Conservation (phyloP, 1,140 invertebrate genomes). For the Drosophila quadrilineata region DNA sequence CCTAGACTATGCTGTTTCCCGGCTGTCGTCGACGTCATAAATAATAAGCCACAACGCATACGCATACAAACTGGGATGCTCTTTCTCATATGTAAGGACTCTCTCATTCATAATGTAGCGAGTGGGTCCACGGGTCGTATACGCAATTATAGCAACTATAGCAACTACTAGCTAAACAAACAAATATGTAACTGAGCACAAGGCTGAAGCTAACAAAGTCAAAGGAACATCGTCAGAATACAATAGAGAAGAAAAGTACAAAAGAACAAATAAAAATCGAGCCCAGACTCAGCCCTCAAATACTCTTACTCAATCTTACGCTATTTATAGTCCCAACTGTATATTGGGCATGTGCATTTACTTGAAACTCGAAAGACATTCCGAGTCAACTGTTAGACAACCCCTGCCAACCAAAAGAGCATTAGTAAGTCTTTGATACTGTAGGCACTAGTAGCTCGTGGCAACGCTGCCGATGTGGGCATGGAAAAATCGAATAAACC, state of each 20-base stretch:
- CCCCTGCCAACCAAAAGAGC: no score
- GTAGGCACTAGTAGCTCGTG: conserved; percentile 24
- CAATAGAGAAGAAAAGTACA: conserved; percentile 36
- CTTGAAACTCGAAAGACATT: neutral
- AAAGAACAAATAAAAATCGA: neutral
- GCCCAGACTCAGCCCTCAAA: neutral
- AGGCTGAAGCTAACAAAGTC: conserved; percentile 21
- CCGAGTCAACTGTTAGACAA: neutral
- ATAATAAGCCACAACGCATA: conserved; percentile 53
- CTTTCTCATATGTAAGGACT: neutral
- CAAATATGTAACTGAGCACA: conserved; percentile 4
- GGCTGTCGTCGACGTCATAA: conserved; percentile 41
- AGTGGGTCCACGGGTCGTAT: conserved; percentile 24
- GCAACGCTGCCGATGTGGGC: conserved; percentile 42
- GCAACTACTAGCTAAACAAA: neutral
- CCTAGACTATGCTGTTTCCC: neutral
- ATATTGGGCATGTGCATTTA: neutral
- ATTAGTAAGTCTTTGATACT: conserved; percentile 16
- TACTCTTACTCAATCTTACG: neutral
- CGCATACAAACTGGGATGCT: conserved; percentile 6
- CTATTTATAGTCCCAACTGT: no score
- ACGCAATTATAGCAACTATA: conserved; percentile 32
- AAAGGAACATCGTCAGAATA: conserved; percentile 12
- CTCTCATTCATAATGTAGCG: neutral
- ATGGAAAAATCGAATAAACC: conserved; percentile 71